Evolutionary conservation across 64 coral and sea anemone genomes (phyloP).

Genomic region (Stichodactyla mertensii): DNA sequence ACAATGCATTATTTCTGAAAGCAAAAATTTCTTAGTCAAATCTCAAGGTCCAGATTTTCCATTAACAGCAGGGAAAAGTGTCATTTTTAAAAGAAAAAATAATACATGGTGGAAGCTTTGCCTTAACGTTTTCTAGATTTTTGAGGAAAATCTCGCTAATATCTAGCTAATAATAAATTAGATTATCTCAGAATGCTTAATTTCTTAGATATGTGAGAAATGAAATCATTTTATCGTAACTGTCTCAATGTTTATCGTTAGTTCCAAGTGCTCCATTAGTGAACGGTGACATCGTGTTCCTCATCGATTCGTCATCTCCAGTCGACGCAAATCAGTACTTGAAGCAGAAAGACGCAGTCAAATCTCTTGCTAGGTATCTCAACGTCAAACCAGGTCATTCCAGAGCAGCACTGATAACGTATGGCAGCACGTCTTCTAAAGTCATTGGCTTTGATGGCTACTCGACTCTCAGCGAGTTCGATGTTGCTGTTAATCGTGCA

Average conservation of each 20-base stretch:
- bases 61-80: too few relatives aligned
- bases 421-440: slow-evolving; percentile 5
- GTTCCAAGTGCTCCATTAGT: not conserved
- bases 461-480: slow-evolving; percentile 11
- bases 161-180: too few relatives aligned
- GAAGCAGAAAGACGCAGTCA: slow-evolving; percentile 28
- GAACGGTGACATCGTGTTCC: slow-evolving; percentile 21
- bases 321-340: slow-evolving; percentile 12
- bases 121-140: too few relatives aligned
- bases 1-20: too few relatives aligned
- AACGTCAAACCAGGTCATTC: slow-evolving; percentile 41
- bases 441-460: slow-evolving; percentile 23
- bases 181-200: too few relatives aligned
- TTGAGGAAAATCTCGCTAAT: too few relatives aligned
- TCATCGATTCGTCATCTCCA: slow-evolving; percentile 38
- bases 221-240: too few relatives aligned
- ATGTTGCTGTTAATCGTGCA: slow-evolving; percentile 16
- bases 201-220: too few relatives aligned
- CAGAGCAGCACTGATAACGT: slow-evolving; percentile 46
- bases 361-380: slow-evolving; percentile 29
- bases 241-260: not conserved
- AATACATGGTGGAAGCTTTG: too few relatives aligned
- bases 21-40: too few relatives aligned
- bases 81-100: too few relatives aligned
- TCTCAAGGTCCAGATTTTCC: too few relatives aligned